Base-by-base conservation (phyloP, 2,113 vertebrate genomes). In the Lasiurus cinereus region DNA sequence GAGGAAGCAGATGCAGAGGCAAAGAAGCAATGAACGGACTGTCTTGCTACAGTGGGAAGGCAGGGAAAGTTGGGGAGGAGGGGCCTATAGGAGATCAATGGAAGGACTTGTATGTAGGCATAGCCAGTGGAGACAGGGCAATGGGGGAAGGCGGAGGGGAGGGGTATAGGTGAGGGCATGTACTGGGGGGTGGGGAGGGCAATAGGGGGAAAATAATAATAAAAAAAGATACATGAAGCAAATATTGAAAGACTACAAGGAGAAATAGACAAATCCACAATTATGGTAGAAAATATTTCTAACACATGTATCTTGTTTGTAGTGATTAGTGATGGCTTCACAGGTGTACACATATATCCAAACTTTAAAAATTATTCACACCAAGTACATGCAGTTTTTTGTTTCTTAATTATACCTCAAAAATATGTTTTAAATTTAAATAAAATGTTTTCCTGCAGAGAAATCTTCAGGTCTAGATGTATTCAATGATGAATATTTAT, bases 391-490 rank as follows among this genome's bases (percentile, higher is more conserved):
- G 27, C 5, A 50, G 6, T 22, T 96, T 77, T 62, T 84, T 50
- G 2, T 80, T 56, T 56, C 54, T 48, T 13, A 67, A 46, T 62
- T 92, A 62, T 11, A 69, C 11, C 29, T 39, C 22, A 96, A 70
- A 36, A 84, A 83, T 13, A 43, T 83, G 9, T 67, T 90, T 90
- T 70, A 24, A 89, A 36, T 39, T 29, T 83, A 87, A 83, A 56
- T 89, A 18, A 50, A 82, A 69, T 46, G 2, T 24, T 84, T 91
- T 76, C 18, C 66, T 54, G 22, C 15, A 64, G 87, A 86, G 78
- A 85, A 78, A 59, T 73, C 7, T 83, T 83, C 4, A 69, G 54
- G 27, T 11, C 18, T 2, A 72, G n/a, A 36, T 31, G 7, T 19
- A 87, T 39, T 86, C 18, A 36, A 24, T 94, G 56, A n/a, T 82